These are phyloP conservation scores for Thereuonema tuberculata DNA, from an alignment of 1,140 invertebrate genomes.

Conservation along the genomic window DNA sequence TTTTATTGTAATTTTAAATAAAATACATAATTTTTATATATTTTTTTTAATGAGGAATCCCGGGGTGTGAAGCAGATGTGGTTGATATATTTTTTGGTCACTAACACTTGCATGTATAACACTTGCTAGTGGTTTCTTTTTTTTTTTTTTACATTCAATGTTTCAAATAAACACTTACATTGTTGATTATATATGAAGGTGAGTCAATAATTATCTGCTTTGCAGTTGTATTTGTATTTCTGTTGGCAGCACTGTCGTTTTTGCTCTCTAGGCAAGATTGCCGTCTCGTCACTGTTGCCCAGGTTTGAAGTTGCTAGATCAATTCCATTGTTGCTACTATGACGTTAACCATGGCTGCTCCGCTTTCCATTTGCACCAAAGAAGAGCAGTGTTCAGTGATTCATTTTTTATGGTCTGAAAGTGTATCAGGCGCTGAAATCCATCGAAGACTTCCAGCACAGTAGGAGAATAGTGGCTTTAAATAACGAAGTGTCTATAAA, in stretches of 20 bases:
- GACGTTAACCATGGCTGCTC: background rate
- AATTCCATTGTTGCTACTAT: background rate
- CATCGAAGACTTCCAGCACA: background rate
- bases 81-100: too few species aligned
- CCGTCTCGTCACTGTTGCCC: background rate
- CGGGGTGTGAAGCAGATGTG: too few species aligned
- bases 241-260: background rate
- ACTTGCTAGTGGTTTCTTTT: too few species aligned
- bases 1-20: too few species aligned
- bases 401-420: background rate
- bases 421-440: background rate
- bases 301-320: background rate
- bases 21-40: too few species aligned
- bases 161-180: too few species aligned
- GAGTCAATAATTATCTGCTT: background rate
- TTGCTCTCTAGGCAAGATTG: background rate
- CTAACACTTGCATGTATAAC: too few species aligned
- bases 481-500: background rate
- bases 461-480: background rate
- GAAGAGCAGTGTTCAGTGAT: background rate
- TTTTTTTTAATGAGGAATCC: too few species aligned
- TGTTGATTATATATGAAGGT: background rate
- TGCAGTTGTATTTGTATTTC: background rate
- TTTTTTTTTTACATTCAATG: too few species aligned
- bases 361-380: background rate